Conservation (phyloP, 2,888 invertebrate species). For the Drosophila koepferae region DNA sequence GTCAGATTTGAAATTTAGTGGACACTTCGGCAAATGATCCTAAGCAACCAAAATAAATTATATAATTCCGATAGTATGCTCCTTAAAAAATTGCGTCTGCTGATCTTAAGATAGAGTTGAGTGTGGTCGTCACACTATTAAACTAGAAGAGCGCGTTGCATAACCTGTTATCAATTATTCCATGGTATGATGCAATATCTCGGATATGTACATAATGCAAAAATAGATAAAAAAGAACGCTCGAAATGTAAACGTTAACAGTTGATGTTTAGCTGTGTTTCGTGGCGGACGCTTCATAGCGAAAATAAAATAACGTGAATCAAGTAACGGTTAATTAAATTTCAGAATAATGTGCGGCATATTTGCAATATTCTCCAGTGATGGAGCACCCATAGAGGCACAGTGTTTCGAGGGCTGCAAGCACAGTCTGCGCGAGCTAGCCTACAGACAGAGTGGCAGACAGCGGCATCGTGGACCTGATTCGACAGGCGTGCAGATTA, state of each 20-base stretch:
- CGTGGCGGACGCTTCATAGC: accelerated
- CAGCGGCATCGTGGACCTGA: slow-evolving; percentile 85
- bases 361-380: slow-evolving; percentile 83
- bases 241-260: not conserved
- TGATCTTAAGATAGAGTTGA: no score
- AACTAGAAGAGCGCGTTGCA: no score
- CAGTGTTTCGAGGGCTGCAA: slow-evolving; percentile 66
- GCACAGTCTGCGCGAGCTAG: slow-evolving; percentile 82
- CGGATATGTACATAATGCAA: not conserved
- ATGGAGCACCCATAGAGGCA: slow-evolving; percentile 71
- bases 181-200: not conserved
- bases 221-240: not conserved
- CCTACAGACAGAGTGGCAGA: slow-evolving; percentile 82
- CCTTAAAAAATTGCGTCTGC: no score
- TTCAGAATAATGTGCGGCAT: slow-evolving; percentile 83
- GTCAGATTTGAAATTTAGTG: no score
- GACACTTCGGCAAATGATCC: no score
- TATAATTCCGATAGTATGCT: no score
- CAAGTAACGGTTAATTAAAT: not conserved
- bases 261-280: not conserved
- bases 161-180: no score
- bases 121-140: no score
- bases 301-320: not conserved
- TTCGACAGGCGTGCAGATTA: slow-evolving; percentile 79
- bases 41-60: no score